These are phyloP conservation scores for Mirza zaza DNA, from an alignment of 2,113 vertebrate genomes.

Conservation along the genomic window DNA sequence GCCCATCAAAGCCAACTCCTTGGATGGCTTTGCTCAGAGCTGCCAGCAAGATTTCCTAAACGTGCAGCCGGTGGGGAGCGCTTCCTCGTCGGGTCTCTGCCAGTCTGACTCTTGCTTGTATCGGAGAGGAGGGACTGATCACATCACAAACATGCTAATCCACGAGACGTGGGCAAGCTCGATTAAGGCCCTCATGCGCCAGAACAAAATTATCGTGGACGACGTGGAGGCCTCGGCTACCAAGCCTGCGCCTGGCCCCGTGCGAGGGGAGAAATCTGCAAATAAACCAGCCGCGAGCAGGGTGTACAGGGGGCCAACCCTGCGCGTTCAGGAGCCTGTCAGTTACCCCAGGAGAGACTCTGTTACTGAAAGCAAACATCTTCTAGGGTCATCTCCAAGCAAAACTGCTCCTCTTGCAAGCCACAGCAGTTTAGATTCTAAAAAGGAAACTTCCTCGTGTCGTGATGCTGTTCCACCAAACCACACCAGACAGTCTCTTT, in stretches of 20 bases:
- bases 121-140: conserved; percentile 90
- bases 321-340: conserved; percentile 84
- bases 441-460: conserved; percentile 70
- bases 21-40: conserved; percentile 93
- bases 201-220: conserved; percentile 95
- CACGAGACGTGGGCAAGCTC: conserved; percentile 96
- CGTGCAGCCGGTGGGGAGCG: conserved; percentile 84
- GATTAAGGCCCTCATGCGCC: conserved; percentile 96
- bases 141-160: conserved; percentile 95
- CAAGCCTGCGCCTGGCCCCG: conserved; percentile 80
- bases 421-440: conserved; percentile 71
- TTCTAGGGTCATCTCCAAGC: conserved; percentile 73
- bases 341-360: conserved; percentile 71
- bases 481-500: conserved; percentile 59
- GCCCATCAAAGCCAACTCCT: conserved; percentile 95
- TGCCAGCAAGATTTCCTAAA: conserved; percentile 88
- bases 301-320: conserved; percentile 87
- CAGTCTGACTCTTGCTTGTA: conserved; percentile 98
- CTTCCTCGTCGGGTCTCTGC: conserved; percentile 90
- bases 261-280: conserved; percentile 86
- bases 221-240: conserved; percentile 83
- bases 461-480: conserved; percentile 49
- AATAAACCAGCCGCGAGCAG: conserved; percentile 88
- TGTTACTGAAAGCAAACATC: conserved; percentile 80
- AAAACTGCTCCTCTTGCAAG: conserved; percentile 72